These are phyloP conservation scores for Stomatorhinus walkeri DNA, from an alignment of 2,797 vertebrate genomes.

Conservation along the genomic window DNA sequence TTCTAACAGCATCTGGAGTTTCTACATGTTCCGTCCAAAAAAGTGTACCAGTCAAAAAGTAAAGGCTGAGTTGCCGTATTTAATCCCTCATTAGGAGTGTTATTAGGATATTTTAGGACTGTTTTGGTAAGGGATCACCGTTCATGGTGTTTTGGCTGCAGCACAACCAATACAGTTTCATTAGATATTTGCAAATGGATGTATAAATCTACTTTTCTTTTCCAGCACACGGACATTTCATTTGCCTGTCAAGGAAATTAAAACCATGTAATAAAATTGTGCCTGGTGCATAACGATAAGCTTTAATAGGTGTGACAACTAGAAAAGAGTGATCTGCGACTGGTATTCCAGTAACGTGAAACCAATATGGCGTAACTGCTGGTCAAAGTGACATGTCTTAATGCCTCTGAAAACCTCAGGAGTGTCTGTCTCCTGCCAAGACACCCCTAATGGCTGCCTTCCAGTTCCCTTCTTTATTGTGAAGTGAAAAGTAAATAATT, in stretches of 20 bases:
- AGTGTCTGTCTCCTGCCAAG: slow-evolving; percentile 59
- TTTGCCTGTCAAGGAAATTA: slow-evolving; percentile 53
- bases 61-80: neutral
- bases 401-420: slow-evolving; percentile 60
- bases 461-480: slow-evolving; percentile 65
- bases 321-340: slow-evolving; percentile 34
- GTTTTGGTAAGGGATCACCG: slow-evolving; percentile 41
- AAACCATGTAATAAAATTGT: slow-evolving; percentile 53
- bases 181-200: slow-evolving; percentile 46
- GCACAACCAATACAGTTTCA: slow-evolving; percentile 45
- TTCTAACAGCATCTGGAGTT: neutral
- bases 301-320: slow-evolving; percentile 44
- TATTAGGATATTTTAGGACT: neutral
- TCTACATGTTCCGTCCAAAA: neutral
- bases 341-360: slow-evolving; percentile 64
- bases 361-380: slow-evolving; percentile 51
- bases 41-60: neutral
- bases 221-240: slow-evolving; percentile 54
- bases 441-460: slow-evolving; percentile 43
- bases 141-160: slow-evolving; percentile 45
- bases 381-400: slow-evolving; percentile 68
- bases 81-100: slow-evolving; percentile 8
- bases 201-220: slow-evolving; percentile 52
- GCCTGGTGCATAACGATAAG: slow-evolving; percentile 46
- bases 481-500: slow-evolving; percentile 74